phyloP scores from a whole-genome alignment of 2,888 invertebrate genomes.

The Drosophila tanythrix region DNA sequence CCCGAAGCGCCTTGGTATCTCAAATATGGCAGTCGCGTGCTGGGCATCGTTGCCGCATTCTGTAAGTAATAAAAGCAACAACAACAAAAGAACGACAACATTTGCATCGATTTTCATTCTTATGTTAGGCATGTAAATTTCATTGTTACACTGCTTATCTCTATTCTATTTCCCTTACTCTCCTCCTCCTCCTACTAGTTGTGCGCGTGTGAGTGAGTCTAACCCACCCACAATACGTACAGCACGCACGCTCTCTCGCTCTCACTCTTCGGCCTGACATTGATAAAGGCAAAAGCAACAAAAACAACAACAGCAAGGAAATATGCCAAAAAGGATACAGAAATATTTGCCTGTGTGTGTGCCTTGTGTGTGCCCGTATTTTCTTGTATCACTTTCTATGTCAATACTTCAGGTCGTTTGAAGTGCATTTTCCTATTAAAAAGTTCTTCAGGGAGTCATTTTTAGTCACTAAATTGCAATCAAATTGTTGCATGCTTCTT shows the following conservation, averaged over 20 bases:
- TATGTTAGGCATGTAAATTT: slow-evolving; percentile 62
- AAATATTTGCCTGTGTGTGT: slow-evolving; percentile 48
- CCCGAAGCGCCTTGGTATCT: slow-evolving; percentile 96
- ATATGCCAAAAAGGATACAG: slow-evolving; percentile 68
- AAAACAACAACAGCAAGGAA: slow-evolving; percentile 23
- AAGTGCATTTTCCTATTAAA: slow-evolving; percentile 17
- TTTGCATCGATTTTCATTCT: slow-evolving; percentile 80
- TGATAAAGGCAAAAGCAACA: slow-evolving; percentile 66
- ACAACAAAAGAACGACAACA: slow-evolving; percentile 27
- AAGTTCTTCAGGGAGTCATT: slow-evolving; percentile 20
- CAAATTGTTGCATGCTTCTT: slow-evolving; percentile 37
- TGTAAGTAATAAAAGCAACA: slow-evolving; percentile 87
- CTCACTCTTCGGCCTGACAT: slow-evolving; percentile 68
- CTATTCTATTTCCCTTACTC: neutral
- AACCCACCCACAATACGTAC: slow-evolving; percentile 53
- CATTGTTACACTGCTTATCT: slow-evolving; percentile 56
- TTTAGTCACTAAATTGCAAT: slow-evolving; percentile 32
- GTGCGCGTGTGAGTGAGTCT: slow-evolving; percentile 37
- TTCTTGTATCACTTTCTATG: slow-evolving; percentile 43
- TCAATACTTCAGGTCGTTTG: slow-evolving; percentile 35
- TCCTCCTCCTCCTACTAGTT: slow-evolving; percentile 9
- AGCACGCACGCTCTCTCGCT: slow-evolving; percentile 41
- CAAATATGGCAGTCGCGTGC: slow-evolving; percentile 92
- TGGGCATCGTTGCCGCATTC: slow-evolving; percentile 93
- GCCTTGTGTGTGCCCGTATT: slow-evolving; percentile 6